Conservation (phyloP, 1,140 invertebrate species). For the Bradynema listronoti region DNA sequence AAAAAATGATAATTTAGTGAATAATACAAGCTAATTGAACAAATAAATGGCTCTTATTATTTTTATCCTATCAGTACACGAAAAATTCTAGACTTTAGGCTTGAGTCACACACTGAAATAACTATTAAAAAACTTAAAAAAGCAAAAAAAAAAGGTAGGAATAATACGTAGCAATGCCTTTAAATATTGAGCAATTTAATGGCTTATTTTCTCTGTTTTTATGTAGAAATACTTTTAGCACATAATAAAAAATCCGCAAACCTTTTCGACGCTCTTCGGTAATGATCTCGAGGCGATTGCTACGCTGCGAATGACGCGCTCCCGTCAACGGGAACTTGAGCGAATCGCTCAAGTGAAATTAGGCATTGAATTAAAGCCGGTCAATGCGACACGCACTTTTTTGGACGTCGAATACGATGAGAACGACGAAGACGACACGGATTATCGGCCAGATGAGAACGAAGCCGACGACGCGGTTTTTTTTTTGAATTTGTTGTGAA, state of each 20-base stretch:
- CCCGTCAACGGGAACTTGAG: slow-evolving; percentile 29
- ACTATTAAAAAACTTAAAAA: background rate
- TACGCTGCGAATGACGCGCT: slow-evolving; percentile 32
- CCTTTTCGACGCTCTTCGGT: slow-evolving; percentile 27
- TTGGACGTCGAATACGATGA: slow-evolving; percentile 36
- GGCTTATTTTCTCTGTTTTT: background rate
- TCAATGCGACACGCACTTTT: slow-evolving; percentile 22
- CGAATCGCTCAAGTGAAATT: slow-evolving; percentile 22
- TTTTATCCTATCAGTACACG: background rate
- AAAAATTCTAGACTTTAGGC: background rate
- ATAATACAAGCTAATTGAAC: slow-evolving; percentile 5
- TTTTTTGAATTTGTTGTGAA: too few relatives aligned
- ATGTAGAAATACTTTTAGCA: slow-evolving; percentile 20
- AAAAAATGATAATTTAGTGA: slow-evolving; percentile 4
- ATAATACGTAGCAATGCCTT: too few relatives aligned
- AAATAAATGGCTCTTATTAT: background rate
- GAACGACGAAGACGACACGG: slow-evolving; percentile 35
- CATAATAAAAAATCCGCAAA: slow-evolving; percentile 40
- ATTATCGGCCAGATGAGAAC: slow-evolving; percentile 20
- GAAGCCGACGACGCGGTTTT: too few relatives aligned
- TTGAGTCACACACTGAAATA: background rate
- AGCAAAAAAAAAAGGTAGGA: too few relatives aligned
- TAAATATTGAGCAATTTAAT: background rate
- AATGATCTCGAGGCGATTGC: slow-evolving; percentile 39
- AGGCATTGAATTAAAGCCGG: slow-evolving; percentile 28